Base-by-base conservation (phyloP, 1,140 invertebrate species). In the Anastatus disparis region DNA sequence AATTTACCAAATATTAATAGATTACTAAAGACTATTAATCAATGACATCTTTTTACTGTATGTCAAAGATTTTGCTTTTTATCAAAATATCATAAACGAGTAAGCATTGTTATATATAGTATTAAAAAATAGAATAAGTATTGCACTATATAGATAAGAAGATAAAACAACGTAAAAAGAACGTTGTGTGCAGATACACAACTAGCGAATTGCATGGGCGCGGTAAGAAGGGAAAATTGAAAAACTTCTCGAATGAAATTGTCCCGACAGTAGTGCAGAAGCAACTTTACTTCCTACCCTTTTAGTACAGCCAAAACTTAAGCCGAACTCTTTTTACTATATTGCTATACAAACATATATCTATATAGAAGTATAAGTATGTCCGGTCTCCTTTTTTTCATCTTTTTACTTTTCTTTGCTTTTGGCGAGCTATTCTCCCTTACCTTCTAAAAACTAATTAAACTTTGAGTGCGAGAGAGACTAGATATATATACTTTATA, bases 391-490 rank as follows among this genome's bases (percentile, higher is more conserved):
- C 3, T 12, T 8, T n/a, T n/a, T n/a, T n/a, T 13, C 50, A 17
- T 63, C 22, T 53, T 52, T 27, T 24, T 52, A 13, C 22, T 9
- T 8, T 63, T 4, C 4, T 48, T 0, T 13, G 2, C 38, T 48
- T 20, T 17, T 8, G 12, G 12, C 24, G 13, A 55, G 35, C 20
- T 40, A 1, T 44, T 62, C 35, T 61, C 8, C 1, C 12, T 42
- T 22, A 10, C 77, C 70, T 81, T 83, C 81, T 79, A 82, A 84
- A 85, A 86, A 86, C 80, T 86, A 86, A 86, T 86, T 85, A 86
- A 86, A 86, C 81, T 86, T 86, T 78, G 75, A 75, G 77, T 74
- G 69, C n/a, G n/a, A n/a, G n/a, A 77, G 73, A 74, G 74, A 75
- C 56, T 75, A 76, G 61, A 77, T 71, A 74, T 66, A 52, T 66